Evolutionary conservation across 2,888 invertebrate genomes (phyloP), one percentile per base, ranked within the genome.

Genomic region (Epinotia demarniana): DNA sequence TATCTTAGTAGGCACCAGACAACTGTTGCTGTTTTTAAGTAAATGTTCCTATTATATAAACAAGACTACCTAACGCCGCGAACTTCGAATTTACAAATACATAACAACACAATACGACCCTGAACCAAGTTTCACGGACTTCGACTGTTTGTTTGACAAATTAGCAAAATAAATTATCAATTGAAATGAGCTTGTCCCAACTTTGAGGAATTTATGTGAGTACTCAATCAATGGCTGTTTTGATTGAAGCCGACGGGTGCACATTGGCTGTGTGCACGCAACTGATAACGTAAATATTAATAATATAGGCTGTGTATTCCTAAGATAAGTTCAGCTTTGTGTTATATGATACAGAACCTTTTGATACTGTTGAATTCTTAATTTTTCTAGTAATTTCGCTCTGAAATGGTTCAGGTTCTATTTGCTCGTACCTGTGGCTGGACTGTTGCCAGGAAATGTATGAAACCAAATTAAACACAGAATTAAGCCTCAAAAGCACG

Each of bases 381-480:
- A 4, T 3, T 49, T 13, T 5, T 49, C 5, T 13, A 1, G 1
- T 49, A 13, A 13, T n/a, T 13, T 55, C 18, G 39, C 19, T 18
- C 12, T 57, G 67, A 55, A 55, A 53, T 62, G n/a, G 9, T 23
- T 43, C 43, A 23, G 67, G 19, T 13, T 68, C 67, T 57, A 18
- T 57, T 57, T 18, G 9, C 39, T 19, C 6, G 39, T 81, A 81
- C 82, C 77, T 81, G 80, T 73, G 83, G 81, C 84, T 88, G 86
- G 86, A 83, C 62, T 81, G 78, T 63, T 83, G 87, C 86, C 87
- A 88, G 82, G 79, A 79, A 82, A 83, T 81, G 83, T 81, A 82
- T 82, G 82, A 16, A 83, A 82, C 82, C 80, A 80, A 82, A 82
- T 85, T 84, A 84, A 84, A 85, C 79, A 78, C 80, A 76, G 78